These are phyloP conservation scores for Salvelinus sp. DNA, from an alignment of 2,113 vertebrate genomes.

Conservation along the genomic window DNA sequence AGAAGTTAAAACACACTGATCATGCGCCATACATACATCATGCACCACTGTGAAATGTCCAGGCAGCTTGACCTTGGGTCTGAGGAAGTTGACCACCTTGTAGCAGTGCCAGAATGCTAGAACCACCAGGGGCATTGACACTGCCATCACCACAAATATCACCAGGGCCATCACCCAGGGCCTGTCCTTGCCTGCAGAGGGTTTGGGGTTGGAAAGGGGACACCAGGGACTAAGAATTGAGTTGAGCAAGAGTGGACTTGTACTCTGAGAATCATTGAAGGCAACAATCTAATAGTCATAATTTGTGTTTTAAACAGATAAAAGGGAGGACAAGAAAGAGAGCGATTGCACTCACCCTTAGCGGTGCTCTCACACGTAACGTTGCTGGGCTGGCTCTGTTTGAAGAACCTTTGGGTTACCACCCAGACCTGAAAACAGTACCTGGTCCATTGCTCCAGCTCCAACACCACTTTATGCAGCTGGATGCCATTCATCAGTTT, in stretches of 20 bases:
- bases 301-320: too few relatives aligned
- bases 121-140: constrained; percentile 23
- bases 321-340: background rate
- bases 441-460: constrained; percentile 42
- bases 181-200: constrained; percentile 37
- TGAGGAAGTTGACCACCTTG: constrained; percentile 45
- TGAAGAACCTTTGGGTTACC: background rate
- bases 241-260: background rate
- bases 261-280: background rate
- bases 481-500: rapidly evolving
- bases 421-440: constrained; percentile 69
- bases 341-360: constrained; percentile 39
- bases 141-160: constrained; percentile 25
- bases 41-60: constrained; percentile 56
- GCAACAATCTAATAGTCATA: too few relatives aligned
- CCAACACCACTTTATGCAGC: constrained; percentile 41
- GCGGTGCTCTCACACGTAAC: constrained; percentile 52
- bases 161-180: constrained; percentile 42
- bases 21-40: background rate
- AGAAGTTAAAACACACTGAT: too few relatives aligned
- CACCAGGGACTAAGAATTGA: background rate
- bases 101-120: constrained; percentile 34
- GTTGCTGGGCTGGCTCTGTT: constrained; percentile 30
- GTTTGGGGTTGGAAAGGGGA: background rate
- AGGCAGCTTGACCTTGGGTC: constrained; percentile 52